Conservation (phyloP, 1,140 invertebrate genomes). For the Bombus soroeensis region DNA sequence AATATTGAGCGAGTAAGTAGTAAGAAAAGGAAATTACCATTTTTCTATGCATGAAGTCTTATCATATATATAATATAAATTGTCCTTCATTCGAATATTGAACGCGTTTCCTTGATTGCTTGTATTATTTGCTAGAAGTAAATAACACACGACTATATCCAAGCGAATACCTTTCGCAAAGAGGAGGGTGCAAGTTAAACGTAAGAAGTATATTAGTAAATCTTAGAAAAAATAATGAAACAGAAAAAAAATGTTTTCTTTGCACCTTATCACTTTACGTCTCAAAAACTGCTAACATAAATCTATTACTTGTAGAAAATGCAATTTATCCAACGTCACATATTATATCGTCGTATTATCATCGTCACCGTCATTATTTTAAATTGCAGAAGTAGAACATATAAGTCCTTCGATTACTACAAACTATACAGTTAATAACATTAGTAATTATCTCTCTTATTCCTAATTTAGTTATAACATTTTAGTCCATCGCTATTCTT, state of each 20-base stretch:
- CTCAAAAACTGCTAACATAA: constrained; percentile 59
- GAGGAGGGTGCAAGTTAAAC: constrained; percentile 38
- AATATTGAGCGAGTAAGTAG: constrained; percentile 39
- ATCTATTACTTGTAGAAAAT: constrained; percentile 63
- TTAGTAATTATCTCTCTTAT: constrained; percentile 74
- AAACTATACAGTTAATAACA: constrained; percentile 76
- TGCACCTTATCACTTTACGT: constrained; percentile 44
- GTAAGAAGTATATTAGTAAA: constrained; percentile 44
- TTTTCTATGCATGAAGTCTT: constrained; percentile 37
- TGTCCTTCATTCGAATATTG: constrained; percentile 45
- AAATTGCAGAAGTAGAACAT: constrained; percentile 47
- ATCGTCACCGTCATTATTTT: constrained; percentile 33
- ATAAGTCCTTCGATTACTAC: constrained; percentile 63
- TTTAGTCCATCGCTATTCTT: constrained; percentile 45
- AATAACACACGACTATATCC: constrained; percentile 27
- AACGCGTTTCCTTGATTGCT: constrained; percentile 33
- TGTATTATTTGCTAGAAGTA: constrained; percentile 29
- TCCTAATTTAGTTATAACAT: constrained; percentile 63
- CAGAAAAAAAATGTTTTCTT: constrained; percentile 50
- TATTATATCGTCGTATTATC: constrained; percentile 32
- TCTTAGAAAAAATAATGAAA: constrained; percentile 36
- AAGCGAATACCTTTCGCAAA: constrained; percentile 34
- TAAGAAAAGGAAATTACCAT: constrained; percentile 17
- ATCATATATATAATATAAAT: constrained; percentile 27
- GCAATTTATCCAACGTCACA: constrained; percentile 44